These are phyloP conservation scores for Neoascia interrupta DNA, from an alignment of 2,888 invertebrate genomes.

Conservation along the genomic window DNA sequence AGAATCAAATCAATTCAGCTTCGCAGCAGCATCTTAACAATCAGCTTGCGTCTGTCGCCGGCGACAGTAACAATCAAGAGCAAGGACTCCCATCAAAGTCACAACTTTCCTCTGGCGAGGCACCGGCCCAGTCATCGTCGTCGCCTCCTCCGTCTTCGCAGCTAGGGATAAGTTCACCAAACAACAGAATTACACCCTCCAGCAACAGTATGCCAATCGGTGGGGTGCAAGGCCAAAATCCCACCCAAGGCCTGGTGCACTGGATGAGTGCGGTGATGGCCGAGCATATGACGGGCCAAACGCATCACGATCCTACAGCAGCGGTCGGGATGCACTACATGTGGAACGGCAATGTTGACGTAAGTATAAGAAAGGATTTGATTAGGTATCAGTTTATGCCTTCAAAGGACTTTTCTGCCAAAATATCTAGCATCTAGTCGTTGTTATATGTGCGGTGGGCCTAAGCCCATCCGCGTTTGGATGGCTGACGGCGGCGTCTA, in stretches of 20 bases:
- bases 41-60: slow-evolving; percentile 56
- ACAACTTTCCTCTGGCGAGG: slow-evolving; percentile 54
- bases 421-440: too few relatives aligned
- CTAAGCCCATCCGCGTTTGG: too few relatives aligned
- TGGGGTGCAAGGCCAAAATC: slow-evolving; percentile 82
- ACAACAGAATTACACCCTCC: slow-evolving; percentile 62
- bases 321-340: slow-evolving; percentile 80
- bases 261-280: slow-evolving; percentile 98
- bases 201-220: slow-evolving; percentile 78
- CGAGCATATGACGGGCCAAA: slow-evolving; percentile 92
- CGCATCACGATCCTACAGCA: slow-evolving; percentile 83
- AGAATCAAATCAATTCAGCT: slow-evolving; percentile 52
- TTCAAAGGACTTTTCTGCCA: too few relatives aligned
- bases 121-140: slow-evolving; percentile 64
- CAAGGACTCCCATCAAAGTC: slow-evolving; percentile 57
- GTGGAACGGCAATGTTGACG: slow-evolving; percentile 80
- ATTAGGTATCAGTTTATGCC: too few relatives aligned
- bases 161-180: slow-evolving; percentile 57
- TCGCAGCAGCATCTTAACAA: slow-evolving; percentile 67
- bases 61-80: slow-evolving; percentile 64
- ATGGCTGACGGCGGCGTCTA: too few relatives aligned
- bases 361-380: too few relatives aligned
- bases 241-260: slow-evolving; percentile 91
- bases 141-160: slow-evolving; percentile 72
- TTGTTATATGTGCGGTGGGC: too few relatives aligned